A percentile compares a stretch with the other conserved stretches of the same genome.
Conservation (phyloP, 2,888 invertebrate species). For the Caenorhabditis plicata region DNA sequence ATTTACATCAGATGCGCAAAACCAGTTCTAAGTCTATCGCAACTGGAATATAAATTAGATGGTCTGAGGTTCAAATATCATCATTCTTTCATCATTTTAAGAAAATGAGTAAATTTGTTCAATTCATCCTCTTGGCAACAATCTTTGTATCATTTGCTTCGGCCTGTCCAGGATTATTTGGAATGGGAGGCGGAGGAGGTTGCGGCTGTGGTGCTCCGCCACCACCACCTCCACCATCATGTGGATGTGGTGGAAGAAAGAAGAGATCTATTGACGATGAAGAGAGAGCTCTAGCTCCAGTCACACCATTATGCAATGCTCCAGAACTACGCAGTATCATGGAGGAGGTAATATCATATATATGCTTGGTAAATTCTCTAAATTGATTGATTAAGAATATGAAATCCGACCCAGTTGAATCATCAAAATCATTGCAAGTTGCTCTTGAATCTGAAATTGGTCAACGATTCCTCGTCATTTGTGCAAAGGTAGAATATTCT, state of each 20-base stretch:
- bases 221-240: not conserved
- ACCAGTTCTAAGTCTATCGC: too few species aligned
- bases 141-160: not conserved
- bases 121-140: not conserved
- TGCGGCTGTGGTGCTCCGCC: constrained; percentile 15
- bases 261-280: constrained; percentile 13
- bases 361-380: not conserved
- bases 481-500: constrained; percentile 9
- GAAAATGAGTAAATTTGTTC: too few species aligned
- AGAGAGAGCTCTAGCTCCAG: too few species aligned
- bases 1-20: too few species aligned
- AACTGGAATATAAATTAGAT: too few species aligned
- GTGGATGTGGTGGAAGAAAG: constrained; percentile 22
- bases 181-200: constrained; percentile 22
- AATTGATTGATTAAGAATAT: constrained; percentile 13
- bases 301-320: constrained; percentile 18
- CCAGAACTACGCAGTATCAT: constrained; percentile 22
- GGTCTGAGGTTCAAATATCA: not conserved
- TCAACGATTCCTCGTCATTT: constrained; percentile 23
- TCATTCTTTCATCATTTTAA: too few species aligned
- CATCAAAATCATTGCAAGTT: constrained; percentile 14
- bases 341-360: constrained; percentile 5
- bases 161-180: constrained; percentile 16
- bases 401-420: constrained; percentile 3
- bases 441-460: constrained; percentile 17